These are phyloP conservation scores for Junonia oenone DNA, from an alignment of 2,888 invertebrate genomes.

Conservation along the genomic window DNA sequence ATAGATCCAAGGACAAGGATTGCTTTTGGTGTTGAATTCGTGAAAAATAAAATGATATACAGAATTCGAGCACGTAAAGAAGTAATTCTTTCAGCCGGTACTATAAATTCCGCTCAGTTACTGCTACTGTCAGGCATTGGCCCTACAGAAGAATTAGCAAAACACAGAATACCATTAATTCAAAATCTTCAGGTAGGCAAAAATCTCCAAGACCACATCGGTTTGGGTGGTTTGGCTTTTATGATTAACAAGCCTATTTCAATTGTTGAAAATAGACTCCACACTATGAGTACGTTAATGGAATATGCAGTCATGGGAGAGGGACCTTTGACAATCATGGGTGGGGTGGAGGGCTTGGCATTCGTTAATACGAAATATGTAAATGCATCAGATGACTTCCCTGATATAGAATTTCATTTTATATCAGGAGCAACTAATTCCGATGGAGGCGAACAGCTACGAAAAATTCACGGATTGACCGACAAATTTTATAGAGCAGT, in stretches of 20 bases:
- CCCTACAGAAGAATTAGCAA: conserved; percentile 84
- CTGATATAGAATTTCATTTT: conserved; percentile 94
- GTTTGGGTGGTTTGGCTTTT: conserved; percentile 91
- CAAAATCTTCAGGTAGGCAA: conserved; percentile 90
- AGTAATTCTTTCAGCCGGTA: conserved; percentile 93
- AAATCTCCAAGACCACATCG: conserved; percentile 94
- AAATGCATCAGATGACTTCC: conserved; percentile 89
- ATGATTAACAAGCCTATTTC: conserved; percentile 88
- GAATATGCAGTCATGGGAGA: conserved; percentile 91
- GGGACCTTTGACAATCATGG: conserved; percentile 91
- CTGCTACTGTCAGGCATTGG: conserved; percentile 96
- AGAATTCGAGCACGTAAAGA: conserved; percentile 89
- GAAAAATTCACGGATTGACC: conserved; percentile 88
- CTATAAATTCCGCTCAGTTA: conserved; percentile 95
- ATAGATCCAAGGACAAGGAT: conserved; percentile 86
- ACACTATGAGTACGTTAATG: conserved; percentile 88
- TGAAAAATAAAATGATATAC: conserved; percentile 85
- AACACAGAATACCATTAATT: conserved; percentile 87
- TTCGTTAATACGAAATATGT: conserved; percentile 93
- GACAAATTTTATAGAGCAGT: conserved; percentile 86
- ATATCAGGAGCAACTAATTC: conserved; percentile 92
- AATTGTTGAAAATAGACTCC: conserved; percentile 88
- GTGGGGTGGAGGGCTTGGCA: conserved; percentile 93
- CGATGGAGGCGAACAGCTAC: conserved; percentile 89
- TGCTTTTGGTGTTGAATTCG: conserved; percentile 90